Conservation (phyloP, 2,888 invertebrate species). For the Trichogramma dendrolimi region DNA sequence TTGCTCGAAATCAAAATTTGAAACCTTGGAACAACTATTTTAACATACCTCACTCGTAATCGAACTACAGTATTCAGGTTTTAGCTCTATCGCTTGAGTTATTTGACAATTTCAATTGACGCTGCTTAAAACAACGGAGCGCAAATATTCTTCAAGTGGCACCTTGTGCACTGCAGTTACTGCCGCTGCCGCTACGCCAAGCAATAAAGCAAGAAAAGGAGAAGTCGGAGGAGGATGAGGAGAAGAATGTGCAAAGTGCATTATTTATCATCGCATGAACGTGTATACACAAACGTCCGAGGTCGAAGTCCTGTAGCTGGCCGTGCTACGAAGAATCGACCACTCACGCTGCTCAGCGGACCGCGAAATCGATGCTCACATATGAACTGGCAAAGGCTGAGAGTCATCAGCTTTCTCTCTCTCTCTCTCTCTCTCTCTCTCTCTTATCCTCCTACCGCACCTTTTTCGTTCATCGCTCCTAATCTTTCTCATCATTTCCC, state of each 20-base stretch:
- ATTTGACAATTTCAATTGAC: too few species aligned
- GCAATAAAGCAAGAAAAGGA: neutral
- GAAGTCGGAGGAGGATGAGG: neutral
- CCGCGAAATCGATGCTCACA: constrained; percentile 53
- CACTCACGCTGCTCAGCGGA: constrained; percentile 51
- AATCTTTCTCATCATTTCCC: constrained; percentile 29
- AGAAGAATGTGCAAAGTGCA: too few species aligned
- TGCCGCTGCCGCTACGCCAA: neutral
- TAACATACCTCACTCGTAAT: too few species aligned
- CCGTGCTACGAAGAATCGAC: constrained; percentile 19
- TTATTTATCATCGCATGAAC: constrained; percentile 20
- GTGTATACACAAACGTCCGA: constrained; percentile 34
- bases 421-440: constrained; percentile 24
- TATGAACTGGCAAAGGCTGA: constrained; percentile 46
- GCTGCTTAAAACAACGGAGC: too few species aligned
- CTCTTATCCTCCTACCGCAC: constrained; percentile 7
- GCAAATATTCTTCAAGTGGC: neutral
- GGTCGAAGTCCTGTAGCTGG: constrained; percentile 39
- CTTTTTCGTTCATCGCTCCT: constrained; percentile 4
- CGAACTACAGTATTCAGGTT: too few species aligned
- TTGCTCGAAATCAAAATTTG: too few species aligned
- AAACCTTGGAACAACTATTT: too few species aligned
- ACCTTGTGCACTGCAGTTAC: neutral
- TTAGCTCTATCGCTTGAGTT: too few species aligned
- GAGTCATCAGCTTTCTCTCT: constrained; percentile 21